A percentile compares a stretch with the other conserved stretches of the same genome.
Conservation (phyloP, 2,888 invertebrate genomes). For the Drosophila atripex region DNA sequence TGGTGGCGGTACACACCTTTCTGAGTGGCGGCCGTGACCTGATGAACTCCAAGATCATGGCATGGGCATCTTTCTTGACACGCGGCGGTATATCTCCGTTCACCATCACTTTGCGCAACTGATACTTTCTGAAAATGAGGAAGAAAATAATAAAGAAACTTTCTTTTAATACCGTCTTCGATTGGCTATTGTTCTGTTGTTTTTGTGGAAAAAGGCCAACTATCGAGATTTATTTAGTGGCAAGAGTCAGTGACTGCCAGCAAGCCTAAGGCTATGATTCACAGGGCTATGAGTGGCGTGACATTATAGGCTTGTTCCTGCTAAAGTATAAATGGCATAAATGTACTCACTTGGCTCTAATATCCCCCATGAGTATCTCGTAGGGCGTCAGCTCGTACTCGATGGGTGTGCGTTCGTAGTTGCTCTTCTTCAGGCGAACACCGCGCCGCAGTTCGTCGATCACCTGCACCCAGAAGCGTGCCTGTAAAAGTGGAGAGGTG, state of each 20-base stretch:
- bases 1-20: conserved; percentile 87
- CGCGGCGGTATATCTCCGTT: conserved; percentile 92
- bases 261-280: neutral
- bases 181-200: conserved; percentile 22
- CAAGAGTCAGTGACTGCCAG: too few relatives aligned
- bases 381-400: conserved; percentile 98
- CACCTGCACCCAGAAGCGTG: conserved; percentile 97
- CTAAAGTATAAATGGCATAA: neutral
- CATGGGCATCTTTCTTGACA: conserved; percentile 97
- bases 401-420: conserved; percentile 89
- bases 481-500: conserved; percentile 86
- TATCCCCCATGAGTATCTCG: conserved; percentile 98
- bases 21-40: conserved; percentile 96
- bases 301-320: conserved; percentile 1
- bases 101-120: conserved; percentile 92
- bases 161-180: conserved; percentile 22
- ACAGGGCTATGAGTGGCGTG: neutral
- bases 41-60: conserved; percentile 97
- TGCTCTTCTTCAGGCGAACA: conserved; percentile 95
- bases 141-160: conserved; percentile 41
- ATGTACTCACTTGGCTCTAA: conserved; percentile 88
- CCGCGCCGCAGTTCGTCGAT: conserved; percentile 96
- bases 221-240: neutral
- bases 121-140: conserved; percentile 87
- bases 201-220: neutral